Conservation (phyloP, 2,888 invertebrate genomes). For the Pterostichus madidus region DNA sequence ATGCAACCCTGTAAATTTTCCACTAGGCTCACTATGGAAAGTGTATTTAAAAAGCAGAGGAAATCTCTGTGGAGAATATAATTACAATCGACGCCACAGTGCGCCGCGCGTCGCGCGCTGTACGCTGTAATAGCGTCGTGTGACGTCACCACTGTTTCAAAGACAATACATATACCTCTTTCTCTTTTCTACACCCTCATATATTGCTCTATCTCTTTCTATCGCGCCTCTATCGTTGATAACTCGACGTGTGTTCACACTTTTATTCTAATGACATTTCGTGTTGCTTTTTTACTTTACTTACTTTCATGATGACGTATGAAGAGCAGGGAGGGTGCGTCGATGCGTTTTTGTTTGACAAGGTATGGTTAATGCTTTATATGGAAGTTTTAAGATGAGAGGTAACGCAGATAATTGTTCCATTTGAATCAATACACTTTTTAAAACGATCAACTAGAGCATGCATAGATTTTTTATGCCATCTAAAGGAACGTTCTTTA, state of each 20-base stretch:
- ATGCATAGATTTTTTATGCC: no score
- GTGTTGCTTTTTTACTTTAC: slow-evolving; percentile 52
- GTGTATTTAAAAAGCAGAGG: slow-evolving; percentile 66
- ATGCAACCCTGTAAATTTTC: not conserved
- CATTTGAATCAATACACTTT: no score
- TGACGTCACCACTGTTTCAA: slow-evolving; percentile 60
- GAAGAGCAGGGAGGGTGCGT: not conserved
- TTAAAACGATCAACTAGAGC: no score
- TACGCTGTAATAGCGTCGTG: slow-evolving; percentile 54
- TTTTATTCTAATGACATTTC: slow-evolving; percentile 65
- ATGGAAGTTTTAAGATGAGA: not conserved
- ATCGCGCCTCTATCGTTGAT: not conserved
- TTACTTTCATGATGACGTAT: slow-evolving; percentile 25
- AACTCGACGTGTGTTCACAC: slow-evolving; percentile 50
- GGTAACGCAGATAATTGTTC: slow-evolving; percentile 1
- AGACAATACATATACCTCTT: slow-evolving; percentile 50
- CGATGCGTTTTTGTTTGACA: slow-evolving; percentile 41
- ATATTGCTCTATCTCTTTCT: slow-evolving; percentile 3
- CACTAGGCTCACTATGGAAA: slow-evolving; percentile 13
- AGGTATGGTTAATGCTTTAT: not conserved
- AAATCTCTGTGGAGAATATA: slow-evolving; percentile 66
- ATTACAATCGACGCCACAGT: slow-evolving; percentile 59
- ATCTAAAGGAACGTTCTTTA: no score
- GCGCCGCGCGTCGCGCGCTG: not conserved
- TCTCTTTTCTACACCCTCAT: not conserved